phyloP scores from a whole-genome alignment of 2,797 vertebrate genomes.

The Discoglossus pictus region DNA sequence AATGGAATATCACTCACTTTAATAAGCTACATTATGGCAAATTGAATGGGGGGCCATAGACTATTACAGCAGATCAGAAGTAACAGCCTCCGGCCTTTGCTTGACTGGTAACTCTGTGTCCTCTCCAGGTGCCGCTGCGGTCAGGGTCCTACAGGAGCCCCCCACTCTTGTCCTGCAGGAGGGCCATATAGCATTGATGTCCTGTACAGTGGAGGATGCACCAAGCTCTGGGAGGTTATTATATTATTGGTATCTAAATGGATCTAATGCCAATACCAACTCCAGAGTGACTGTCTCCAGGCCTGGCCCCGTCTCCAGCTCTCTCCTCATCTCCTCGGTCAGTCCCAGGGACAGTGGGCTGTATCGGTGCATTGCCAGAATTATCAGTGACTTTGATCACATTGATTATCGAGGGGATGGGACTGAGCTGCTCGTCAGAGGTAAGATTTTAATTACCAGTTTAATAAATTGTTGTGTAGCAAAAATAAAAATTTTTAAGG shows the following conservation, averaged over 20 bases:
- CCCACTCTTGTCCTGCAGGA: not conserved
- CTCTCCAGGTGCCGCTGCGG: not conserved
- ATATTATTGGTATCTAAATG: not conserved
- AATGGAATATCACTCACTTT: no score
- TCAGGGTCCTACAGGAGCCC: constrained; percentile 14
- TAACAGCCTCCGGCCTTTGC: no score
- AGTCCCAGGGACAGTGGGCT: not conserved
- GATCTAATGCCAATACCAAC: not conserved
- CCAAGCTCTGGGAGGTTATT: not conserved
- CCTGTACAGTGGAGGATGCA: not conserved
- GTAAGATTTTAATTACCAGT: not conserved
- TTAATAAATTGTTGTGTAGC: no score
- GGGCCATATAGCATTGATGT: constrained; percentile 1
- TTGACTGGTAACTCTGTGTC: no score
- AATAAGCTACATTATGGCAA: no score
- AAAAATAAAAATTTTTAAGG: no score
- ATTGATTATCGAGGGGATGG: not conserved
- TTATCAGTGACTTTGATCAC: not conserved
- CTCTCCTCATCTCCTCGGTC: constrained; percentile 2
- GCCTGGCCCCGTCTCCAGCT: not conserved
- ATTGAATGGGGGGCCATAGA: no score
- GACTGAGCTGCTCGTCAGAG: constrained; percentile 7
- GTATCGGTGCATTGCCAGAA: not conserved
- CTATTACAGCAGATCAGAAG: no score
- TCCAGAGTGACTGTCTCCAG: not conserved